These are phyloP conservation scores for Ceramica pisi DNA, from an alignment of 2,888 invertebrate genomes.

Conservation along the genomic window DNA sequence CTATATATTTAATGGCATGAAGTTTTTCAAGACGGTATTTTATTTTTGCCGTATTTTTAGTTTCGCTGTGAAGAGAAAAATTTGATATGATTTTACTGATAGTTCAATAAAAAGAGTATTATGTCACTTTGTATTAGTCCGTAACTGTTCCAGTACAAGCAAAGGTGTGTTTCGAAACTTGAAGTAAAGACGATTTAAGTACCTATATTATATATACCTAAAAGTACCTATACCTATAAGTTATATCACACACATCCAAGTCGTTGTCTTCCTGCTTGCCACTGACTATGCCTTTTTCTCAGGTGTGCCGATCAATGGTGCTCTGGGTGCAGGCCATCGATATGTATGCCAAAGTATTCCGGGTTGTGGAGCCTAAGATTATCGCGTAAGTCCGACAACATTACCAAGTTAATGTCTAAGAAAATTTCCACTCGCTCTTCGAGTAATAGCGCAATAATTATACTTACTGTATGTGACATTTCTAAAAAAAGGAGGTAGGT, in stretches of 20 bases:
- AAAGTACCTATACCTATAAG: no score
- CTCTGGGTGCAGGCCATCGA: constrained; percentile 98
- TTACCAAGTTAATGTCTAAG: neutral
- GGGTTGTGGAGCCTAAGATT: constrained; percentile 97
- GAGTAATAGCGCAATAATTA: neutral
- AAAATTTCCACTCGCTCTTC: neutral
- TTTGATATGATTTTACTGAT: no score
- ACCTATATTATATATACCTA: no score
- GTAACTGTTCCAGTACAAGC: neutral
- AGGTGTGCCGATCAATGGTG: constrained; percentile 97
- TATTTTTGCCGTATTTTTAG: no score
- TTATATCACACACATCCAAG: neutral
- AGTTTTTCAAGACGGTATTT: no score
- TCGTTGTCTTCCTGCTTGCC: no score
- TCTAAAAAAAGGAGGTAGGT: neutral
- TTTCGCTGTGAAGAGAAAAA: no score
- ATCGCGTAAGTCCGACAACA: constrained; percentile 90
- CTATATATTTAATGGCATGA: no score
- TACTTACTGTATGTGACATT: neutral
- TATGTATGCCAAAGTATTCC: constrained; percentile 96
- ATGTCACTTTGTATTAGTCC: no score
- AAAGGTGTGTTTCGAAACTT: neutral
- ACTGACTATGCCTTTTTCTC: constrained; percentile 62
- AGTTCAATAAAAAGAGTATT: no score
- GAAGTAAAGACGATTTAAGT: neutral